phyloP scores from a whole-genome alignment of 2,113 vertebrate genomes.

The Paracyprichromis sp. region DNA sequence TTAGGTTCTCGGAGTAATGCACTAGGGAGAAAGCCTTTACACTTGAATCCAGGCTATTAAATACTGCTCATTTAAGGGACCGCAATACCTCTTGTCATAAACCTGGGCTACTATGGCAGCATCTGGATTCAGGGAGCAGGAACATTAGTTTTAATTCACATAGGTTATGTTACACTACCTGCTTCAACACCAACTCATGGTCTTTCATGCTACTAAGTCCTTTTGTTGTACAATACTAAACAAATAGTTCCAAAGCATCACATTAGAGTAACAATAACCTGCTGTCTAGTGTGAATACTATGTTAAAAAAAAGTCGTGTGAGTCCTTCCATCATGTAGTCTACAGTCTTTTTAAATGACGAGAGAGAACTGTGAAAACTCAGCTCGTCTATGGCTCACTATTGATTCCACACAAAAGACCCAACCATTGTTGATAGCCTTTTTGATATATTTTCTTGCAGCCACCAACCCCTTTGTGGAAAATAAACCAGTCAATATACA shows the following conservation, averaged over 20 bases:
- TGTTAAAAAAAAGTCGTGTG: constrained; percentile 71
- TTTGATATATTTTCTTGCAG: constrained; percentile 99
- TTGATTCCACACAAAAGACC: constrained; percentile 99
- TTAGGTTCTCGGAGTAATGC: constrained; percentile 88
- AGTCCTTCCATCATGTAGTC: constrained; percentile 78
- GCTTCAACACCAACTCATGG: constrained; percentile 14
- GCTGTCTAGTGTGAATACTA: constrained; percentile 74
- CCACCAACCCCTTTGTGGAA: constrained; percentile 81
- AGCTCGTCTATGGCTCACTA: constrained; percentile 98
- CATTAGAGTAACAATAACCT: not conserved
- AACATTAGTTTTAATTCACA: constrained; percentile 25
- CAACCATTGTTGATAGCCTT: constrained; percentile 98
- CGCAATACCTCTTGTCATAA: constrained; percentile 61
- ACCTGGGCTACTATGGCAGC: constrained; percentile 11
- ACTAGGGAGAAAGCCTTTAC: constrained; percentile 78
- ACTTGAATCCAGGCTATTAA: constrained; percentile 80
- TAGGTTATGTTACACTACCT: constrained; percentile 33
- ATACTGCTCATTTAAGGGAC: constrained; percentile 77
- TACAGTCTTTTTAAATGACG: constrained; percentile 95
- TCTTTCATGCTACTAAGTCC: not conserved
- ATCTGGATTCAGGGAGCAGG: constrained; percentile 43
- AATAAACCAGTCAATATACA: constrained; percentile 95
- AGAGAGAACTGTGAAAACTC: constrained; percentile 99
- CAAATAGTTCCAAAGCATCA: constrained; percentile 4
- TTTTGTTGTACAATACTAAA: constrained; percentile 16